Conservation (phyloP, 2,888 invertebrate genomes). For the Drosophila paracracens region DNA sequence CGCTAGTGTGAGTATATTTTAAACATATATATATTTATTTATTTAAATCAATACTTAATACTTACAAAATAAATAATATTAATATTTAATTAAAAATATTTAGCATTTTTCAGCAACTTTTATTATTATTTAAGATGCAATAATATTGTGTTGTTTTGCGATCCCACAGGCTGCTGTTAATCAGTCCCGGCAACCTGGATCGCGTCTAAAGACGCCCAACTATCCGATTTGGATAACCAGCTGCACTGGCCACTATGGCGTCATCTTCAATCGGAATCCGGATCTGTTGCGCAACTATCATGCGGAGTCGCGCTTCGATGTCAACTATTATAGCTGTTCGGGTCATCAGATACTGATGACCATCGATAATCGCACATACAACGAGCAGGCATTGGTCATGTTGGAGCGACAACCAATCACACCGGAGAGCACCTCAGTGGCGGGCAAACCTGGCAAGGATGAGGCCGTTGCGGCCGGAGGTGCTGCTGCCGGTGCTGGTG, state of each 20-base stretch:
- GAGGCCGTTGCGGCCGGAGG: constrained; percentile 39
- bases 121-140: not conserved
- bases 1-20: constrained; percentile 82
- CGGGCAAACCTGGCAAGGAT: constrained; percentile 62
- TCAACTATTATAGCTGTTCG: constrained; percentile 92
- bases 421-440: constrained; percentile 66
- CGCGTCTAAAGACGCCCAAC: constrained; percentile 92
- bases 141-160: not conserved
- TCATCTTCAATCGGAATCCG: constrained; percentile 91
- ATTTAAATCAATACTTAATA: not conserved
- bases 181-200: constrained; percentile 88
- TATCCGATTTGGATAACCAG: constrained; percentile 92
- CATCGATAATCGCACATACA: constrained; percentile 89
- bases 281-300: constrained; percentile 93
- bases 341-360: constrained; percentile 89
- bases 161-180: constrained; percentile 62
- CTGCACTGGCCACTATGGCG: constrained; percentile 91
- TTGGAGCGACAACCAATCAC: constrained; percentile 83
- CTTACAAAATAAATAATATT: not conserved
- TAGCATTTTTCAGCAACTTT: not conserved
- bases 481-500: constrained; percentile 53
- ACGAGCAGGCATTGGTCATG: constrained; percentile 83
- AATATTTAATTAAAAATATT: not conserved
- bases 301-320: constrained; percentile 91
- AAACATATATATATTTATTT: not conserved